Conservation (phyloP, 2,888 invertebrate genomes). For the Vanessa cardui region DNA sequence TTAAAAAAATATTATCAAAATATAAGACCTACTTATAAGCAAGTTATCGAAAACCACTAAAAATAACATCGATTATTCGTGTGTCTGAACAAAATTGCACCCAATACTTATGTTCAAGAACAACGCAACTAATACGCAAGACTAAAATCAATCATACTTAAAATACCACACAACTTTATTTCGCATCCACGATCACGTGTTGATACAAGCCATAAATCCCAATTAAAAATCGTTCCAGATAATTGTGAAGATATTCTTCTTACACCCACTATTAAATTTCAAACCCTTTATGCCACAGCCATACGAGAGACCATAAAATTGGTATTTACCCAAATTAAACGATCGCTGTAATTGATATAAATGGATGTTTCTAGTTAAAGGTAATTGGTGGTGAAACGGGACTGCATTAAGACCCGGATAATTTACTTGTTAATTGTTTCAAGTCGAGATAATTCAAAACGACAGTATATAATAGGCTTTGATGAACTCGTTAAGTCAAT, state of each 20-base stretch:
- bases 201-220: constrained; percentile 57
- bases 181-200: constrained; percentile 10
- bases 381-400: constrained; percentile 64
- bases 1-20: too few relatives aligned
- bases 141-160: constrained; percentile 9
- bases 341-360: constrained; percentile 77
- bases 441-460: constrained; percentile 31
- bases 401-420: constrained; percentile 36
- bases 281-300: constrained; percentile 71
- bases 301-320: constrained; percentile 67
- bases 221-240: constrained; percentile 56
- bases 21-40: too few relatives aligned
- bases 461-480: constrained; percentile 31
- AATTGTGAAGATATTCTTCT: constrained; percentile 51
- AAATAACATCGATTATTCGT: too few relatives aligned
- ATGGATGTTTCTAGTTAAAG: constrained; percentile 77
- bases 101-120: not conserved
- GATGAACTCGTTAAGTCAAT: constrained; percentile 27
- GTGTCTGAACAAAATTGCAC: too few relatives aligned
- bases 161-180: constrained; percentile 36
- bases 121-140: not conserved
- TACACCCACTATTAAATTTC: constrained; percentile 65
- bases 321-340: constrained; percentile 79
- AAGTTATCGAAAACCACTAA: too few relatives aligned
- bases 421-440: constrained; percentile 37